Conservation (phyloP, 1,140 invertebrate genomes). For the Caenorhabditis inopinata region DNA sequence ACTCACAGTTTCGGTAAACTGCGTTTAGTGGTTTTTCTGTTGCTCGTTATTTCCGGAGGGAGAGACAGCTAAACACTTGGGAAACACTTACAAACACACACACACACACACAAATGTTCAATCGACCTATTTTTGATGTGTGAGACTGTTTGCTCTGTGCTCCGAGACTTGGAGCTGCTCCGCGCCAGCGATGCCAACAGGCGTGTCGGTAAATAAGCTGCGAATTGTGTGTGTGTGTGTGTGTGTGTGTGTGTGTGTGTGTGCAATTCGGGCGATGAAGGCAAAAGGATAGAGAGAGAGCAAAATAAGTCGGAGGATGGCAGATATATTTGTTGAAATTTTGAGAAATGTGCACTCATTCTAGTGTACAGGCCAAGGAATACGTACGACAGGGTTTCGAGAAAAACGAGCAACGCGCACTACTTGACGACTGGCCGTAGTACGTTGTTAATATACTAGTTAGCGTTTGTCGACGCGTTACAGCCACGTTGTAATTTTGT, state of each 20-base stretch:
- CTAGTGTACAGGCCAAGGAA: background rate
- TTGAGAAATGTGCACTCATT: background rate
- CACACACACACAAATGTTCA: background rate
- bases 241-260: constrained; percentile 1
- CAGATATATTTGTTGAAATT: constrained; percentile 26
- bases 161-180: background rate
- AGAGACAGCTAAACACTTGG: background rate
- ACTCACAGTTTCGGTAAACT: too few relatives aligned
- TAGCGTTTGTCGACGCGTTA: too few relatives aligned
- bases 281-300: background rate
- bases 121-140: background rate
- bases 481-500: too few relatives aligned
- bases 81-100: constrained; percentile 8
- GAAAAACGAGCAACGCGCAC: too few relatives aligned
- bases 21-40: too few relatives aligned
- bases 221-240: constrained; percentile 1
- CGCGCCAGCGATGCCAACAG: constrained; percentile 15
- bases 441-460: too few relatives aligned
- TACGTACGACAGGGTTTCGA: too few relatives aligned
- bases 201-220: constrained; percentile 30
- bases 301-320: background rate
- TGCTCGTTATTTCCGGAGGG: too few relatives aligned
- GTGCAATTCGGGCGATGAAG: background rate
- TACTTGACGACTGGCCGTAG: too few relatives aligned
- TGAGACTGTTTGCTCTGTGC: constrained; percentile 14